A percentile compares a stretch with the other conserved stretches of the same genome.
Conservation (phyloP, 2,888 invertebrate species). For the Siphonodentalium dalli region DNA sequence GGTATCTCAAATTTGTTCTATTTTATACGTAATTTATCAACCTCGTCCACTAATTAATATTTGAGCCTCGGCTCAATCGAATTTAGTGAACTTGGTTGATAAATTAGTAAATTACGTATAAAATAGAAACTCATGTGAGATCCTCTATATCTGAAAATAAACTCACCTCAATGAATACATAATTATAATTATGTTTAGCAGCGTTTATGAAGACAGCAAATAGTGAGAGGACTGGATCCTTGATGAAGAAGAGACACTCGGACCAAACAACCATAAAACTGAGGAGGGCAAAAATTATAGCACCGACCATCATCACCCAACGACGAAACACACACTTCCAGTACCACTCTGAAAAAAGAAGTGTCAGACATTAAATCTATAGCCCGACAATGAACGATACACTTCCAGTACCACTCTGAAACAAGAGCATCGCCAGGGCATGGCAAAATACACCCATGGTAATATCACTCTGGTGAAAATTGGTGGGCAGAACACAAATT, state of each 20-base stretch:
- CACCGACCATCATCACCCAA: constrained; percentile 76
- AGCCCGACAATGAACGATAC: constrained; percentile 79
- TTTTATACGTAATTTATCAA: background rate
- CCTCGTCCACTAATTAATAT: no score
- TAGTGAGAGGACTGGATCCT: constrained; percentile 88
- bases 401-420: constrained; percentile 97
- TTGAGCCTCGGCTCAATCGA: no score
- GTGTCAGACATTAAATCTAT: constrained; percentile 65
- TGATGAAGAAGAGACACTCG: constrained; percentile 96
- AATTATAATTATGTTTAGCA: constrained; percentile 84
- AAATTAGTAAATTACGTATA: no score
- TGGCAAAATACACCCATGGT: background rate
- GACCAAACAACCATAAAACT: constrained; percentile 98
- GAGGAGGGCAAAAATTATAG: constrained; percentile 74
- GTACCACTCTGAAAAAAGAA: constrained; percentile 82
- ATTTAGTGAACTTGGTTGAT: no score
- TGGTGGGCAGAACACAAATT: no score
- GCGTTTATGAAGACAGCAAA: constrained; percentile 92
- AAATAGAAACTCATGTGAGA: no score
- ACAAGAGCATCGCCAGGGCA: constrained; percentile 7
- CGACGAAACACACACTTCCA: constrained; percentile 88
- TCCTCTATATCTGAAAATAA: no score
- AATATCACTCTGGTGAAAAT: background rate
- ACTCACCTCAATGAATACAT: constrained; percentile 89
- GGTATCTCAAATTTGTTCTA: background rate